Evolutionary conservation across 2,888 invertebrate species (phyloP).

Genomic region (Plemyria rubiginata): DNA sequence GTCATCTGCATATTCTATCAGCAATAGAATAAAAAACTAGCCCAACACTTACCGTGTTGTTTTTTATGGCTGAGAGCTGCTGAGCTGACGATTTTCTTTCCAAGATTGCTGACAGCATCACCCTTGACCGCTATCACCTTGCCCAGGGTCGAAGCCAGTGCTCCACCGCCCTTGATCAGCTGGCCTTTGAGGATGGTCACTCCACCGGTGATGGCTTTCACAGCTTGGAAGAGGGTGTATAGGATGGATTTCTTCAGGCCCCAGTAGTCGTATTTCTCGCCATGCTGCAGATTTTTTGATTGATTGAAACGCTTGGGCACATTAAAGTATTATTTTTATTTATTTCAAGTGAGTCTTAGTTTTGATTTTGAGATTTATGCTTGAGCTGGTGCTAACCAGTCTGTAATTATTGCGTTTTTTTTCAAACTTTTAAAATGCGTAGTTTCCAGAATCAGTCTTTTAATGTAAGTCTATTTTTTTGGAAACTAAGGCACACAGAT

Average conservation of each 20-base stretch:
- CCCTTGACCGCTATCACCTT: constrained; percentile 90
- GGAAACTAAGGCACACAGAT: too few species aligned
- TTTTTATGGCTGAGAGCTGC: constrained; percentile 87
- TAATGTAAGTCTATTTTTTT: too few species aligned
- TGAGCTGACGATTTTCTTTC: constrained; percentile 91
- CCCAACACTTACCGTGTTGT: constrained; percentile 58
- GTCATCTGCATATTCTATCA: too few species aligned
- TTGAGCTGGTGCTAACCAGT: too few species aligned
- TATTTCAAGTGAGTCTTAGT: too few species aligned
- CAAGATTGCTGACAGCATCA: constrained; percentile 91
- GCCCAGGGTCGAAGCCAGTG: constrained; percentile 75
- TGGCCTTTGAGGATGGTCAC: constrained; percentile 95
- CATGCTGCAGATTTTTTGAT: constrained; percentile 44
- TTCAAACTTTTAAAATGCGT: too few species aligned
- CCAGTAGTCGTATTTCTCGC: constrained; percentile 87
- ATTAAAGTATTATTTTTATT: too few species aligned
- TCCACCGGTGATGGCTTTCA: constrained; percentile 94
- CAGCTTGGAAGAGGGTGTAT: constrained; percentile 93
- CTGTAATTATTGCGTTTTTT: too few species aligned
- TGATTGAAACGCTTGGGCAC: not conserved
- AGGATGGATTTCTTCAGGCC: constrained; percentile 92
- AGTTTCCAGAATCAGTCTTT: too few species aligned
- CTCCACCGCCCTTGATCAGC: constrained; percentile 92
- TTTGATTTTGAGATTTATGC: too few species aligned
- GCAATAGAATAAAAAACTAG: too few species aligned